phyloP scores from a whole-genome alignment of 2,888 invertebrate species.

The Philaethria dido region DNA sequence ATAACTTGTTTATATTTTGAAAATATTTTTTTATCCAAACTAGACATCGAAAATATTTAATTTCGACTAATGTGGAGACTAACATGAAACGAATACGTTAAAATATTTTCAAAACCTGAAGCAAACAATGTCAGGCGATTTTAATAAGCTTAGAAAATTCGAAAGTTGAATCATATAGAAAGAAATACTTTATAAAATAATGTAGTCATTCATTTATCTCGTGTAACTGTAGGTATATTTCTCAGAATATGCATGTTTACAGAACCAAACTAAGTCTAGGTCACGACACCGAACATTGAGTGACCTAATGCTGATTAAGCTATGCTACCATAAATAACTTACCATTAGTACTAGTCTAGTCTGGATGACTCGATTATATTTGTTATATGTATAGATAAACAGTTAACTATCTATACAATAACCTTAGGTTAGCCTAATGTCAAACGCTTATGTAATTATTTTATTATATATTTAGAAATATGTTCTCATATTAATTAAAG shows the following conservation, averaged over 20 bases:
- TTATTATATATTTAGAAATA: background rate
- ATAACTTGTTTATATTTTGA: no score
- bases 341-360: background rate
- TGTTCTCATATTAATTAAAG: background rate
- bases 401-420: background rate
- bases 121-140: no score
- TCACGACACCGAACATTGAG: constrained; percentile 11
- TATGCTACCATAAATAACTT: constrained; percentile 24
- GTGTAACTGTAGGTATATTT: background rate
- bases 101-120: no score
- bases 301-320: constrained; percentile 21
- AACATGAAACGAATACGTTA: no score
- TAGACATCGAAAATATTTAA: no score
- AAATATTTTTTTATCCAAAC: no score
- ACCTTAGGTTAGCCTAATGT: background rate
- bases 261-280: constrained; percentile 21
- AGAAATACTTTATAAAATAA: background rate
- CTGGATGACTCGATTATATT: constrained; percentile 7
- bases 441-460: background rate
- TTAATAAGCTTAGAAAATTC: no score
- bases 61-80: no score
- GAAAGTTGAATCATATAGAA: background rate
- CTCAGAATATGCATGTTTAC: constrained; percentile 5
- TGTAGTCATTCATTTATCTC: background rate
- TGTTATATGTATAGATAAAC: background rate